Evolutionary conservation across 2,888 invertebrate species (phyloP).

Genomic region (Nomada fabriciana): DNA sequence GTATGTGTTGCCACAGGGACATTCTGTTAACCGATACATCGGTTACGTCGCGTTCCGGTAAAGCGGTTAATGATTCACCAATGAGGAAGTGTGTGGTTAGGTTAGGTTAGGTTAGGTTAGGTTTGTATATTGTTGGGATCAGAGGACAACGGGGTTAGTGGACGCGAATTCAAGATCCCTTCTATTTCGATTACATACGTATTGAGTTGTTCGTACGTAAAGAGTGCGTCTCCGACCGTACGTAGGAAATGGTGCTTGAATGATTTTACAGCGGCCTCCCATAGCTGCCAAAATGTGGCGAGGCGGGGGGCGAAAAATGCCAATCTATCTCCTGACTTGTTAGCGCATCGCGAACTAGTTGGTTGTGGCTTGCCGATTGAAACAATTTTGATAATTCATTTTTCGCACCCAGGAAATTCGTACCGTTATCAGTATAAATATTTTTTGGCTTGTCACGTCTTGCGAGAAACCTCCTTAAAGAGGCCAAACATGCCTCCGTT

Average conservation of each 20-base stretch:
- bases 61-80: neutral
- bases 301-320: neutral
- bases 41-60: neutral
- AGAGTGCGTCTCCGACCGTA: neutral
- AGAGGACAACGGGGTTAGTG: neutral
- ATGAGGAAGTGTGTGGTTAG: neutral
- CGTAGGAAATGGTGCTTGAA: neutral
- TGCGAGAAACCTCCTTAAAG: neutral
- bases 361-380: too few species aligned
- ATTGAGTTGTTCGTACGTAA: slow-evolving; percentile 1
- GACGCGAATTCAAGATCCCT: neutral
- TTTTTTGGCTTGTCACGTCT: neutral
- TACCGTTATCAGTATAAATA: neutral
- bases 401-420: neutral
- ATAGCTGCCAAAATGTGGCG: slow-evolving; percentile 4
- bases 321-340: neutral
- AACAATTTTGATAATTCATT: neutral
- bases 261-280: neutral
- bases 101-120: too few species aligned
- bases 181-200: neutral
- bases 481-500: neutral
- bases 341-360: neutral
- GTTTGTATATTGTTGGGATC: neutral
- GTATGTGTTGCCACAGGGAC: neutral
- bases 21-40: neutral